Base-by-base conservation (phyloP, 2,113 vertebrate genomes). In the Thamnaconus septentrionalis region DNA sequence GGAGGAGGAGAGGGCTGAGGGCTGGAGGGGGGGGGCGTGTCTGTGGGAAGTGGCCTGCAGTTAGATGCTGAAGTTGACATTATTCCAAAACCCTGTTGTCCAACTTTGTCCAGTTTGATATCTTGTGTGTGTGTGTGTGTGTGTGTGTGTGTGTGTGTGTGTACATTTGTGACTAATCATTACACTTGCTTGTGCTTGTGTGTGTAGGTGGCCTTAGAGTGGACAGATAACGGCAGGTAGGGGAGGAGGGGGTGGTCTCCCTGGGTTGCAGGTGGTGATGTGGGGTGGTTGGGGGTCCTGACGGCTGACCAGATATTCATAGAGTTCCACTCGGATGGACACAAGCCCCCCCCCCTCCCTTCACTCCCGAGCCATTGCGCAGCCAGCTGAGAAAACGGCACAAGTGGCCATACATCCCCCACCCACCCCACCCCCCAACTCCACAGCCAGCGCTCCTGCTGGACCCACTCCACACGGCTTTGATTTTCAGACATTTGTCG, bases 301-400 rank as follows among this genome's bases (percentile, higher is more conserved):
- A 56, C 39, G 58, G 72, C 57, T 71, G 18, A 75, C 81, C 83
- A 86, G 75, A 85, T 90, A 91, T 91, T 90, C 90, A 91, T 88
- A 79, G 87, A 83, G 69, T 89, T 91, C 85, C 83, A 85, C 88
- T 85, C 73, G 74, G 73, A 80, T 85, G 85, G 79, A 82, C 81
- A 75, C 62, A n/a, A 55, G 53, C 53, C 70, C 53, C 65, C 78
- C 56, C 41, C 12, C 66, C 60, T n/a, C 1, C 18, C 18, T 31
- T 31, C 18, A 31, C 18, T 31, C 18, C 18, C 18, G 18, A 31
- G 18, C 69, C 18, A 64, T 81, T 72, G 79, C 71, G 71, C 82
- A 84, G 69, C 65, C 69, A 85, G 59, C 73, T 75, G 76, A 81
- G 80, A 87, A 89, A 88, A 87, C 60, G 45, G 54, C 76, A 69